Base-by-base conservation (phyloP, 2,888 invertebrate species). In the Ormyrus nitidulus region DNA sequence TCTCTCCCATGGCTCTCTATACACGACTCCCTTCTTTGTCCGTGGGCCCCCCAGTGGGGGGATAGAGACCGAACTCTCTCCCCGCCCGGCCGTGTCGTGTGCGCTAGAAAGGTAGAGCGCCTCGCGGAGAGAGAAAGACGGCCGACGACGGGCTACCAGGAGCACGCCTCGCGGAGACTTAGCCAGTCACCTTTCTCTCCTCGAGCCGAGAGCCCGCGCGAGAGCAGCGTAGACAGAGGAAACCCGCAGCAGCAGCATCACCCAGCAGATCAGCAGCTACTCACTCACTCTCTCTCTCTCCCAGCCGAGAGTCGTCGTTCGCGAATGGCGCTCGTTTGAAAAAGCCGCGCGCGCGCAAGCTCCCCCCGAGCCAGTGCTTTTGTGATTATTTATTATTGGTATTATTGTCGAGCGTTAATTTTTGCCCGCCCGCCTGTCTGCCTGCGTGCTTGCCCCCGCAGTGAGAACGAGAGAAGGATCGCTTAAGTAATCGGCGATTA, bases 151-250 rank as follows among this genome's bases (percentile, higher is more conserved):
- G 85, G 34, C 88, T 87, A 73, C 73, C 68, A 66, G 83, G 87
- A 87, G 88, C 85, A 85, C 85, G 86, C 82, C 86, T 85, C 83
- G 83, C 74, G 53, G 4, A 62, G 11, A n/a, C 8, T 13, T 76
- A 64, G 81, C 85, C 89, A 89, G 88, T 89, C 89, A 87, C 88
- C 88, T 89, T 89, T 89, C 88, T 89, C 89, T 89, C 89, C 83
- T 89, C 88, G 89, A 87, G 89, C 86, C 88, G 81, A 74, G 78
- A 81, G 81, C 61, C 34, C 34, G 34, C 34, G 34, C 34, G 34
- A 34, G 34, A 34, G 34, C 34, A 34, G 34, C 34, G 34, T 34
- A 34, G 34, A 34, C 34, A 34, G 34, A 34, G 34, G 34, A 34
- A 34, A 34, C 34, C 34, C 34, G 34, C 34, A 34, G 34, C 34